Evolutionary conservation across 92 coral and sea anemone genomes (phyloP), one percentile per base, ranked within the genome.

Genomic region (Siderastrea siderea): DNA sequence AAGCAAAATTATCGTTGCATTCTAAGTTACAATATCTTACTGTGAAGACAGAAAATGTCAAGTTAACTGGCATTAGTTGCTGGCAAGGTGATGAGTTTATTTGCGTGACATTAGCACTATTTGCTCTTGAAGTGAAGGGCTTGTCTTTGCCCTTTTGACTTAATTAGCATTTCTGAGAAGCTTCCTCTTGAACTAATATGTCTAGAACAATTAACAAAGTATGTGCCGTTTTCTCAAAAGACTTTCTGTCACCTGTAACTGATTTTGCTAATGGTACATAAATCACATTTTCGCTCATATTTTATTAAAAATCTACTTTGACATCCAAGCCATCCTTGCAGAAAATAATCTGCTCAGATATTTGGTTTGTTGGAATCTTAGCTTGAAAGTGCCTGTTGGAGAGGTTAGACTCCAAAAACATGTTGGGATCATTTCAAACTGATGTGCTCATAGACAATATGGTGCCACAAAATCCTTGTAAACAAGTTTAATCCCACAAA

Each of bases 151-250:
- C 66, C 26, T 68, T 12, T 81, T 10, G 67, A 16, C 57, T 7
- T 53, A n/a, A n/a, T 68, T 68, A 44, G 55, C 77, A 81, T 81
- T 69, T 45, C 47, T 54, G 86, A 69, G 77, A 69, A 43, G 47
- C 9, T 45, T 52, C 38, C 67, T 69, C 77, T 69, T 68, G 54
- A 54, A 43, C 51, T 16, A 3, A 5, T 38, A 47, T 54, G 85
- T 52, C 15, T 65, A 46, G 1, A 44, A 58, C 66, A 77, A 45
- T 14, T 76, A 67, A 68, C 44, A 58, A 15, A 44, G 26, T 70
- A 47, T 80, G 7, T 66, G 13, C 14, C 5, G 43, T 80, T 64
- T 64, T 66, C 14, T 54, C 52, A 12, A 63, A 65, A 1, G 38
- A 17, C 62, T 74, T 61, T 53, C 79, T 74, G 26, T 53, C 63